Conservation (phyloP, 2,113 vertebrate species). For the Sylvia atricapilla region DNA sequence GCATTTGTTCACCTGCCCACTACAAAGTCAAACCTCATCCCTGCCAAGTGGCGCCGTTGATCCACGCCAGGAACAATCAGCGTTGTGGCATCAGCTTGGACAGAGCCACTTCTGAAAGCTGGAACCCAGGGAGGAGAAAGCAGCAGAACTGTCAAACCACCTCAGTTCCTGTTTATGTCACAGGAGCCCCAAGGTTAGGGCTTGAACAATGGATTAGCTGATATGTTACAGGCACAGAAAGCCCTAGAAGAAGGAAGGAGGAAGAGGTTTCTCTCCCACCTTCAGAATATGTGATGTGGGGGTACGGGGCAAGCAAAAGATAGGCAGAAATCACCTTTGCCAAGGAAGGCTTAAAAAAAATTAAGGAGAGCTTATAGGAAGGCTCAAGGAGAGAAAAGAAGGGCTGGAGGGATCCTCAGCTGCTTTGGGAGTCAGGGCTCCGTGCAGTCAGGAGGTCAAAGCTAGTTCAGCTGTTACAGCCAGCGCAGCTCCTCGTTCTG, state of each 20-base stretch:
- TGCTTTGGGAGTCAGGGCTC: neutral
- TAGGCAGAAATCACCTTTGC: neutral
- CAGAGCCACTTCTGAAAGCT: neutral
- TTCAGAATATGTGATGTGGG: rapidly evolving
- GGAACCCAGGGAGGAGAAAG: neutral
- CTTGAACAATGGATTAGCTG: neutral
- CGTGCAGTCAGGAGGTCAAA: neutral
- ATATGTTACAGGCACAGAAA: neutral
- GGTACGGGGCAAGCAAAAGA: neutral
- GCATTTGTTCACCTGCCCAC: neutral
- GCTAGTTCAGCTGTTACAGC: neutral
- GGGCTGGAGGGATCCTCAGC: neutral
- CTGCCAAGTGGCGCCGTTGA: neutral
- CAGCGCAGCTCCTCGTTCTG: neutral
- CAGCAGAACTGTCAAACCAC: neutral
- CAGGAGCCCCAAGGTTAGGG: neutral
- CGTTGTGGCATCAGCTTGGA: neutral
- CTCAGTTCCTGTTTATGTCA: neutral
- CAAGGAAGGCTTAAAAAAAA: neutral
- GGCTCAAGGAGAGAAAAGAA: neutral
- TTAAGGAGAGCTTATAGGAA: neutral
- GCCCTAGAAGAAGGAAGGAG: neutral
- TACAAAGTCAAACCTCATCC: neutral
- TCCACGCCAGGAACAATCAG: rapidly evolving
- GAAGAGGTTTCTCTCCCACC: neutral